Evolutionary conservation across 2,113 vertebrate genomes (phyloP), one percentile per base, ranked within the genome.

Genomic region (Morone chrysops): DNA sequence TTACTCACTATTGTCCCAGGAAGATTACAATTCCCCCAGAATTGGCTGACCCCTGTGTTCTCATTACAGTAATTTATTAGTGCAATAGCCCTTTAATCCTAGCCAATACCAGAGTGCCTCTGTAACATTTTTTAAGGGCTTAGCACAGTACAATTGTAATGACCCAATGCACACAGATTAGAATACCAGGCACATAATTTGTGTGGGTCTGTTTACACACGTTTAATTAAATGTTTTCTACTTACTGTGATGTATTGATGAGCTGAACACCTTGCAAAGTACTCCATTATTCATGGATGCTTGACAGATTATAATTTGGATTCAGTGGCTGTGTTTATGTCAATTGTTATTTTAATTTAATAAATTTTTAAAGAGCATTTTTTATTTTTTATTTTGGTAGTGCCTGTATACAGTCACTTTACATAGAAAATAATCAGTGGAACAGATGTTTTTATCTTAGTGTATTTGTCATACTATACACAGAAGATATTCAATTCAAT

Each of bases 51-150:
- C 47, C 38, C 8, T 3, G 20, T 61, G 61, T 69, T 80, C 47
- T 84, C 70, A 75, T 80, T 80, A 50, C 45, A 59, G 17, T 84
- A 56, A 84, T 75, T 56, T 62, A 75, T 75, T 80, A 17, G 54
- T 70, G 74, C 60, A 83, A 83, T 36, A 63, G 43, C 36, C 61
- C 75, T 78, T 63, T 72, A 83, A 72, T 73, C 47, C 51, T 51
- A 31, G 53, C 41, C 54, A 61, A 67, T 60, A 70, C 66, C 59
- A 22, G 43, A 9, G 40, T 50, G 41, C 14, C 41, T 77, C 22
- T 54, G 47, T 70, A 53, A 70, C 67, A 31, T n/a, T 12, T 70
- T 13, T 56, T 66, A 80, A 59, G 51, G 60, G 61, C 51, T 73
- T 7, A 40, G 43, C 36, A 51, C 16, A 51, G 16, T 47, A 69